Percentiles rank a stretch among this genome's conserved stretches.
Conservation (phyloP, 2,888 invertebrate species). For the Gastrophysa polygoni region DNA sequence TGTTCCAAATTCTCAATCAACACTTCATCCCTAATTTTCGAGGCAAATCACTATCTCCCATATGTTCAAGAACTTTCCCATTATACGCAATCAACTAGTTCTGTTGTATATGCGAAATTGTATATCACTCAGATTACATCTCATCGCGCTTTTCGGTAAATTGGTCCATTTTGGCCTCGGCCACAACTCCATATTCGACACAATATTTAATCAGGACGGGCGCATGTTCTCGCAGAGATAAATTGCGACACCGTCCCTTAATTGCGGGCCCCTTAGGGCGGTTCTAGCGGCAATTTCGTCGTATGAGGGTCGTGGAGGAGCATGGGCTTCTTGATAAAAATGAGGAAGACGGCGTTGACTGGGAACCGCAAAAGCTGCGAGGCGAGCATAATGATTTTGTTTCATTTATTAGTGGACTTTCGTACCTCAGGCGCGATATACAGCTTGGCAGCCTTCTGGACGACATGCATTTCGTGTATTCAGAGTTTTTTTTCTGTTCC, state of each 20-base stretch:
- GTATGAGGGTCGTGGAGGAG: not conserved
- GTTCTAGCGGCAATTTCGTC: constrained; percentile 1
- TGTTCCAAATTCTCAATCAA: no score
- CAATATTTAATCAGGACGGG: constrained; percentile 15
- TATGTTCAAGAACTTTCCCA: not conserved
- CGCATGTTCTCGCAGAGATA: constrained; percentile 8
- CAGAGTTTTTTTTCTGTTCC: no score
- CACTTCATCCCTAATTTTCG: no score
- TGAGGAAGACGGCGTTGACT: not conserved
- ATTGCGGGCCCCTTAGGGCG: constrained; percentile 6
- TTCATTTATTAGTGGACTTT: not conserved
- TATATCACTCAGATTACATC: not conserved
- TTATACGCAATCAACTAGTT: not conserved
- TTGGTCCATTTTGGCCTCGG: constrained; percentile 2
- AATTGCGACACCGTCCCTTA: constrained; percentile 14
- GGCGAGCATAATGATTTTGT: not conserved
- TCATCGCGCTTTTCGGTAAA: not conserved
- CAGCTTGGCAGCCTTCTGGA: no score
- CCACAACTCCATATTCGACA: constrained; percentile 11
- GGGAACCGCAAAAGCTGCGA: not conserved
- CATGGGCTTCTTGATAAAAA: not conserved
- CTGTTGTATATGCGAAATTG: not conserved
- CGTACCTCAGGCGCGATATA: no score
- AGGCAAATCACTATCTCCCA: no score
- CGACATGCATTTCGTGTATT: no score